Base-by-base conservation (phyloP, 2,113 vertebrate genomes). In the Gasterosteus aculeatus region DNA sequence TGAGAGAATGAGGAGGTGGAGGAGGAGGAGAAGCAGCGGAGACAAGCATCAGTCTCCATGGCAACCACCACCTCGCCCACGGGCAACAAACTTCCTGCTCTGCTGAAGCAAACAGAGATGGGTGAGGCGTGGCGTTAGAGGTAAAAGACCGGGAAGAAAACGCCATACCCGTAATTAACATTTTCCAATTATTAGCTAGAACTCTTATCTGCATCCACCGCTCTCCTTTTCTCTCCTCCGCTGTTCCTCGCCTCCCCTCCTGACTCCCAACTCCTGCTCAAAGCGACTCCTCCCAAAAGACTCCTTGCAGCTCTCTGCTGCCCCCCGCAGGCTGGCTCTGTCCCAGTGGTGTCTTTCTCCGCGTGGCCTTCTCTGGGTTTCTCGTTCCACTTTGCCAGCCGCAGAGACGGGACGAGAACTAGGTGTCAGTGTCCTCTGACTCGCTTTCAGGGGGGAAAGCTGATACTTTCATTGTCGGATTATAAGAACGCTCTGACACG, bases 41-140 rank as follows among this genome's bases (percentile, higher is more conserved):
- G 58, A 67, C 67, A 85, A 79, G 74, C 83, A 80, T 77, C 73
- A 61, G 94, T 94, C 92, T 80, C 92, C 88, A 90, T 91, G 79
- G 91, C 86, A 88, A 94, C 88, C 80, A 72, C 59, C 74, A 77
- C 70, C 84, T 89, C 87, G 78, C 90, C 90, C 86, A 92, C 89
- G 80, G 80, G 92, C 78, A 77, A 72, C 89, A 89, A 91, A 92
- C 84, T 88, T 89, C 81, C 80, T 84, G 84, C 75, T 86, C 66
- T 75, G 84, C 46, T 69, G 82, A 87, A 85, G 86, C 85, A 74
- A 26, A 63, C 81, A 71, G 72, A 71, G 10, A 60, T 70, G 78
- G 82, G 85, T 57, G 57, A 69, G 53, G 66, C 74, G 62, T 75
- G 70, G 51, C 61, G 80, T 56, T n/a, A 39, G 44, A 60, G 49